Evolutionary conservation across 30 jellyfish, hydroid and myxozoan genomes (phyloP).

Genomic region (Sanderia malayensis): DNA sequence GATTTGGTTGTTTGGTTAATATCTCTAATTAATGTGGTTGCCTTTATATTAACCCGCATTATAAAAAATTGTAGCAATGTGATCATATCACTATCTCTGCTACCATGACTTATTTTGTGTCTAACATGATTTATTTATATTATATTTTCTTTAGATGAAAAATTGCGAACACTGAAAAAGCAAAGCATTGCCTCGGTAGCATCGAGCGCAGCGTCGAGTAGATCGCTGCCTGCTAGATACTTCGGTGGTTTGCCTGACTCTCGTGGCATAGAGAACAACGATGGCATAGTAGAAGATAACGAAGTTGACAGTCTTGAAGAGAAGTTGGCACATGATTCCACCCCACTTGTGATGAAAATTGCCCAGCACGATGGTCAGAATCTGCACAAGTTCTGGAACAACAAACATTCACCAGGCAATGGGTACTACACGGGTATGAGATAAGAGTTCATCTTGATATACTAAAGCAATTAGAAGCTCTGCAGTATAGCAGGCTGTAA

Average conservation of each 20-base stretch:
- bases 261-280: constrained; percentile 56
- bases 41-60: too few species aligned
- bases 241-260: constrained; percentile 52
- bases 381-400: constrained; percentile 75
- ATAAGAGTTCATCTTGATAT: too few species aligned
- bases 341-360: constrained; percentile 77
- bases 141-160: too few species aligned
- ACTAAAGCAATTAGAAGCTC: too few species aligned
- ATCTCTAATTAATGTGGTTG: too few species aligned
- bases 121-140: too few species aligned
- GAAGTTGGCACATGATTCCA: constrained; percentile 57
- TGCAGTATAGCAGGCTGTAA: too few species aligned
- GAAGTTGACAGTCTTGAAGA: constrained; percentile 55
- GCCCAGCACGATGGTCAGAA: constrained; percentile 84
- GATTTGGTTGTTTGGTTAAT: neutral
- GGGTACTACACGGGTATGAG: constrained; percentile 75
- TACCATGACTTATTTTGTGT: too few species aligned
- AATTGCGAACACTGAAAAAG: too few species aligned
- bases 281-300: constrained; percentile 59
- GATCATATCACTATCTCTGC: too few species aligned
- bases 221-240: constrained; percentile 39
- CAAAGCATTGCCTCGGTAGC: too few species aligned
- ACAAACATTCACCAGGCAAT: constrained; percentile 84
- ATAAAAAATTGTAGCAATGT: too few species aligned
- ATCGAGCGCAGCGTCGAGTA: constrained; percentile 27